Percentiles rank a stretch among this genome's conserved stretches.
These are phyloP conservation scores for Tetragonula clypearis DNA, from an alignment of 1,140 invertebrate species.

Conservation along the genomic window DNA sequence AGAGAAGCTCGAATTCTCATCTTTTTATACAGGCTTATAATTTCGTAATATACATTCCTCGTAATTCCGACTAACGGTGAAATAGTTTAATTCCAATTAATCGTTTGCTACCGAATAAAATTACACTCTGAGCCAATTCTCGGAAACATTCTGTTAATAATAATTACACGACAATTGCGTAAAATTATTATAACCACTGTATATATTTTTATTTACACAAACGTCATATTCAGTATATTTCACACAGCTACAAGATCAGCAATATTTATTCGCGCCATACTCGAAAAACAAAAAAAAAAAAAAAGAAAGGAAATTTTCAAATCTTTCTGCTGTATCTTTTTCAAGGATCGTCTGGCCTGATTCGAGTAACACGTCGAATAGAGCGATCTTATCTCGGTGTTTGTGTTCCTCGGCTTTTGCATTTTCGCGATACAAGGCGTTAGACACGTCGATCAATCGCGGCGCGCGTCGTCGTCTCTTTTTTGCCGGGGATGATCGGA, in stretches of 20 bases:
- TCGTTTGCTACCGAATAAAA: neutral
- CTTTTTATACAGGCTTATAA: no score
- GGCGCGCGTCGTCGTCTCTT: neutral
- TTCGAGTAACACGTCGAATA: neutral
- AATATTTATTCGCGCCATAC: neutral
- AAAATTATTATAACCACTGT: no score
- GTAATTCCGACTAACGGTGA: no score
- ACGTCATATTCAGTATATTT: no score
- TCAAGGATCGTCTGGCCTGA: neutral
- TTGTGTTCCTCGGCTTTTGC: neutral
- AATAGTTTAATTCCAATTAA: neutral
- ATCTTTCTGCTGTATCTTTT: neutral
- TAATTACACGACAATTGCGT: no score
- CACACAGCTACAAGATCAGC: no score
- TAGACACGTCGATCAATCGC: slow-evolving; percentile 16
- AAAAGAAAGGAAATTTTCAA: neutral
- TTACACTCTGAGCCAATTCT: neutral
- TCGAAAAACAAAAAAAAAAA: neutral
- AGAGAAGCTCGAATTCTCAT: no score
- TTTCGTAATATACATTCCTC: no score
- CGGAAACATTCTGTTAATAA: no score
- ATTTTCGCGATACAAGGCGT: neutral
- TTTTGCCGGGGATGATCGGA: slow-evolving; percentile 17
- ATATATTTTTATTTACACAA: no score
- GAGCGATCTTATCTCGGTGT: neutral